phyloP scores from a whole-genome alignment of 1,140 invertebrate species.

The Helicoverpa zea region DNA sequence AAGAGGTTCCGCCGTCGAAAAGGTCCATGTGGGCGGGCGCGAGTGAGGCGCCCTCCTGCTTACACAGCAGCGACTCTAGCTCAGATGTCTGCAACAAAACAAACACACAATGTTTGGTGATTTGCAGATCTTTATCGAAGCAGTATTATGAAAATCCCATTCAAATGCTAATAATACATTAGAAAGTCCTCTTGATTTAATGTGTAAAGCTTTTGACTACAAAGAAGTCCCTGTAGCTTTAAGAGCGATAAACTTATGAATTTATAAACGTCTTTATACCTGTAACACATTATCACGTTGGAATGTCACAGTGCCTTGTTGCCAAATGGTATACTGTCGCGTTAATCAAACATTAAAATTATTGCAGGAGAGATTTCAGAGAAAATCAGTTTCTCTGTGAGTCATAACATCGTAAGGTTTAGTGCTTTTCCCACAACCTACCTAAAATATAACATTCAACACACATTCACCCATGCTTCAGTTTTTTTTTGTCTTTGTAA shows the following conservation, averaged over 20 bases:
- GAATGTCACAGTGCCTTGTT: not conserved
- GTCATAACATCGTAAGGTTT: no score
- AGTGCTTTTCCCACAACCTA: not conserved
- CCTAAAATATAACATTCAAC: no score
- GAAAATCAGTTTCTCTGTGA: no score
- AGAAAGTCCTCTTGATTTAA: conserved; percentile 67
- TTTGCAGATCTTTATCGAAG: conserved; percentile 31
- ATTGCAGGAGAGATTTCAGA: not conserved
- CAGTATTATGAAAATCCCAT: conserved; percentile 43
- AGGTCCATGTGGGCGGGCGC: conserved; percentile 83
- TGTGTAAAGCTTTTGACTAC: conserved; percentile 70
- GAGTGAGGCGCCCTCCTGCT: conserved; percentile 82
- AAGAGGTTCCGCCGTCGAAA: conserved; percentile 83
- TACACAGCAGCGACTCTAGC: conserved; percentile 85
- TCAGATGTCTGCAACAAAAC: conserved; percentile 82
- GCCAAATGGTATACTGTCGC: not conserved
- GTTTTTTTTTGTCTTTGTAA: no score
- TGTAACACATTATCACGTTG: conserved; percentile 15
- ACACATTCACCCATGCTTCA: no score
- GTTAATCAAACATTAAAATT: not conserved
- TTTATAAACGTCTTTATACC: conserved; percentile 31
- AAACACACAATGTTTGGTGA: conserved; percentile 32
- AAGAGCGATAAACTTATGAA: conserved; percentile 19
- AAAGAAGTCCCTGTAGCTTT: conserved; percentile 45
- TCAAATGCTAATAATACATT: conserved; percentile 43